Evolutionary conservation across 2,888 invertebrate genomes (phyloP).

Genomic region (Caenorhabditis plicata): DNA sequence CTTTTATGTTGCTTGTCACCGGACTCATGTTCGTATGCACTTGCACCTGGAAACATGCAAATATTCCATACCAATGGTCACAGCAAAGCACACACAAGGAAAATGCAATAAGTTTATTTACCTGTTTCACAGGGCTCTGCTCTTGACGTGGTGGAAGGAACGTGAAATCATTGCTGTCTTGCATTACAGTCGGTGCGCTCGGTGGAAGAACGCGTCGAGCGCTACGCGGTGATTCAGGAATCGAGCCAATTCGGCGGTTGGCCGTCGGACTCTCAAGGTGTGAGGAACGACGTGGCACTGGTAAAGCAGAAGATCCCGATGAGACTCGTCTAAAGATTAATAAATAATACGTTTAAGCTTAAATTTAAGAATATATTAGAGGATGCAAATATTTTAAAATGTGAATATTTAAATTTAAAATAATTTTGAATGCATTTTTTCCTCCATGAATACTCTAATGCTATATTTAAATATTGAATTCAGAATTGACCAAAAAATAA

Average conservation of each 20-base stretch:
- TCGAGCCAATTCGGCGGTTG: conserved; percentile 4
- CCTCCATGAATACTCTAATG: too few relatives aligned
- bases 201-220: conserved; percentile 17
- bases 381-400: too few relatives aligned
- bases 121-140: conserved; percentile 59
- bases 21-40: conserved; percentile 43
- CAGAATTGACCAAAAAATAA: too few relatives aligned
- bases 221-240: conserved; percentile 30
- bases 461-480: too few relatives aligned
- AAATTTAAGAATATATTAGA: not conserved
- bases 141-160: conserved; percentile 58
- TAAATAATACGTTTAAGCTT: too few relatives aligned
- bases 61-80: too few relatives aligned
- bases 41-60: conserved; percentile 51
- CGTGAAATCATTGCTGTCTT: conserved; percentile 64
- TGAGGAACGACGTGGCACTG: conserved; percentile 27
- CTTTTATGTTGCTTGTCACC: conserved; percentile 40
- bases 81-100: not conserved
- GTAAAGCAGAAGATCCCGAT: conserved; percentile 23
- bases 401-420: too few relatives aligned
- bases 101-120: conserved; percentile 8
- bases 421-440: too few relatives aligned
- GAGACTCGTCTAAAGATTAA: not conserved
- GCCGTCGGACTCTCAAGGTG: conserved; percentile 16
- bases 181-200: conserved; percentile 28